These are phyloP conservation scores for Oryctes rhinoceros DNA, from an alignment of 1,140 invertebrate genomes.

Conservation along the genomic window DNA sequence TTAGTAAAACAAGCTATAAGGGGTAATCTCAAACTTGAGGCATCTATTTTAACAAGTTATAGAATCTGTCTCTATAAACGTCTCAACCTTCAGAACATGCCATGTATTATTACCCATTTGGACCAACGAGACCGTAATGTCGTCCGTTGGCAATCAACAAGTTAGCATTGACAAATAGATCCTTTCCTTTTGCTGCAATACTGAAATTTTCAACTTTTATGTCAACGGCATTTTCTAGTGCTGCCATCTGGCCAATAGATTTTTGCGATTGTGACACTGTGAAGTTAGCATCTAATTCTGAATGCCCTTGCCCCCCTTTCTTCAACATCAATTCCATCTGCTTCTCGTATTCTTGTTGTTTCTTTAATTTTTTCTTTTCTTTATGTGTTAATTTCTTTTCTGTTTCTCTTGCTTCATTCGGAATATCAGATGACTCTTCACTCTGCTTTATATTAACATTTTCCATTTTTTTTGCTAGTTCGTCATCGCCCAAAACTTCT, in stretches of 20 bases:
- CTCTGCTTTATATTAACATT: slow-evolving; percentile 53
- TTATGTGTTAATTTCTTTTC: slow-evolving; percentile 90
- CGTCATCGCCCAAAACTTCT: slow-evolving; percentile 52
- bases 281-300: slow-evolving; percentile 92
- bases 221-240: slow-evolving; percentile 94
- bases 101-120: slow-evolving; percentile 77
- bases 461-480: slow-evolving; percentile 44
- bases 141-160: slow-evolving; percentile 92
- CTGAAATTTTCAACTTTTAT: slow-evolving; percentile 99
- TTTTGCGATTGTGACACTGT: slow-evolving; percentile 95
- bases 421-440: slow-evolving; percentile 52
- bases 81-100: background rate
- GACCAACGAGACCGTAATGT: slow-evolving; percentile 97
- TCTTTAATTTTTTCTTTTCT: slow-evolving; percentile 94
- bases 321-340: slow-evolving; percentile 89
- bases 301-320: slow-evolving; percentile 87
- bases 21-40: too few species aligned
- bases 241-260: slow-evolving; percentile 80
- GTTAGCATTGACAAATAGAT: slow-evolving; percentile 97
- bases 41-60: too few species aligned
- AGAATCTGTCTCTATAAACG: slow-evolving; percentile 59
- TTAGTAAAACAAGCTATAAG: too few species aligned
- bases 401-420: slow-evolving; percentile 44
- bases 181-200: slow-evolving; percentile 96
- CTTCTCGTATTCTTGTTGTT: slow-evolving; percentile 90